phyloP scores from a whole-genome alignment of 2,888 invertebrate genomes.

The Teleiodes luculella region DNA sequence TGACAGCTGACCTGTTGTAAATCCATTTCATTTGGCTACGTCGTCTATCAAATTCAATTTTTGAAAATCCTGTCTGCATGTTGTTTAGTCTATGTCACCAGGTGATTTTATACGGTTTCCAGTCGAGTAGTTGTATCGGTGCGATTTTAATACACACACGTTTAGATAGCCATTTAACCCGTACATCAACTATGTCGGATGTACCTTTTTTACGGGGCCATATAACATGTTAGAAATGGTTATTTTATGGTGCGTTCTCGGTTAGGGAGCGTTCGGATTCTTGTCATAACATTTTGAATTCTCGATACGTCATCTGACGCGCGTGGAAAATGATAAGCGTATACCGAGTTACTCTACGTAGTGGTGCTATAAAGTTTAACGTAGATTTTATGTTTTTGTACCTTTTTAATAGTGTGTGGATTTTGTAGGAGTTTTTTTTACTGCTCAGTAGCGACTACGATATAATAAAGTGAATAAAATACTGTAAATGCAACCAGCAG shows the following conservation, averaged over 20 bases:
- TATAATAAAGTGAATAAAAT: too few species aligned
- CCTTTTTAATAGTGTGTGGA: constrained; percentile 14
- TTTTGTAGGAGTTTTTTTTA: constrained; percentile 8
- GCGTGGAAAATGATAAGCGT: constrained; percentile 54
- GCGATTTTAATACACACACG: constrained; percentile 69
- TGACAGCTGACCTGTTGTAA: too few species aligned
- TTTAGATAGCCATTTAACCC: constrained; percentile 71
- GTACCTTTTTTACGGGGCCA: constrained; percentile 67
- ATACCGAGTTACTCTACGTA: constrained; percentile 34
- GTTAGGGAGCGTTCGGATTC: constrained; percentile 57
- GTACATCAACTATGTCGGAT: constrained; percentile 53
- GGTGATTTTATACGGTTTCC: constrained; percentile 69
- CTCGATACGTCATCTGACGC: constrained; percentile 53
- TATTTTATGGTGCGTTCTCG: constrained; percentile 64
- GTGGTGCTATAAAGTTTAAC: constrained; percentile 40
- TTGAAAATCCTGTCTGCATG: constrained; percentile 12
- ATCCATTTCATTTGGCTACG: too few species aligned
- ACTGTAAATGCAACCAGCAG: too few species aligned
- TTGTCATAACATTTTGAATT: constrained; percentile 75
- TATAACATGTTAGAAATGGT: constrained; percentile 73
- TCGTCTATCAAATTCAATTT: not conserved
- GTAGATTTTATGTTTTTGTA: constrained; percentile 36
- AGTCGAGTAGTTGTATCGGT: constrained; percentile 71
- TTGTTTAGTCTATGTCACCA: constrained; percentile 36
- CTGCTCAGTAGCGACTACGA: too few species aligned